phyloP scores from a whole-genome alignment of 1,140 invertebrate genomes.

The Cydia amplana region DNA sequence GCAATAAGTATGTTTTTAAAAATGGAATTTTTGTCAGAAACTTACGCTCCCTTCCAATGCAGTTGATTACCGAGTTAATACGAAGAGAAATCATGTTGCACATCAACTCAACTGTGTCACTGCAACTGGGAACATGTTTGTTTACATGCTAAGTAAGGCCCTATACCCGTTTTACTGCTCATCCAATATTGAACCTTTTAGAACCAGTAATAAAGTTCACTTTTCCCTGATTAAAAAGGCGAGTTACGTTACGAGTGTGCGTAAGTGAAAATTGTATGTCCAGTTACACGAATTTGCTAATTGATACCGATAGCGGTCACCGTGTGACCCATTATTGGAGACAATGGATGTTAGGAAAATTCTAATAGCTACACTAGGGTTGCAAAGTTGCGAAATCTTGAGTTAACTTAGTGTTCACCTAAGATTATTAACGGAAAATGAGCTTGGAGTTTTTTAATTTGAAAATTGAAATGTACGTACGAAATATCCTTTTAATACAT shows the following conservation, averaged over 20 bases:
- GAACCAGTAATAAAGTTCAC: neutral
- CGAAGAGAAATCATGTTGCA: neutral
- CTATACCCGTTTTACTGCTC: neutral
- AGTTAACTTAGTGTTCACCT: neutral
- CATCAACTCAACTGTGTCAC: constrained; percentile 8
- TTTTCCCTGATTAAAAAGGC: neutral
- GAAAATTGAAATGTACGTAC: too few species aligned
- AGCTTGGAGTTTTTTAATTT: too few species aligned
- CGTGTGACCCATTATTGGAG: constrained; percentile 9
- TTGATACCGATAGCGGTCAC: constrained; percentile 17
- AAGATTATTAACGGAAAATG: too few species aligned
- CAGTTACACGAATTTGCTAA: constrained; percentile 1
- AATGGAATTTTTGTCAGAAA: too few species aligned
- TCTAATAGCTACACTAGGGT: neutral
- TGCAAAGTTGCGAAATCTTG: neutral
- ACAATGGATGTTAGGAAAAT: neutral
- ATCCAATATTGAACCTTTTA: neutral
- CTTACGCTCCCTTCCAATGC: neutral
- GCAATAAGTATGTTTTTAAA: too few species aligned
- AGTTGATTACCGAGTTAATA: neutral
- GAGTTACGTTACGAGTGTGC: neutral
- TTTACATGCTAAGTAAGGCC: neutral
- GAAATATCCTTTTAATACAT: too few species aligned
- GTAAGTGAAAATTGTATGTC: neutral
- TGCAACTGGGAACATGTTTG: neutral